Evolutionary conservation across 2,888 invertebrate genomes (phyloP).

Genomic region (Lampropteryx suffumata): DNA sequence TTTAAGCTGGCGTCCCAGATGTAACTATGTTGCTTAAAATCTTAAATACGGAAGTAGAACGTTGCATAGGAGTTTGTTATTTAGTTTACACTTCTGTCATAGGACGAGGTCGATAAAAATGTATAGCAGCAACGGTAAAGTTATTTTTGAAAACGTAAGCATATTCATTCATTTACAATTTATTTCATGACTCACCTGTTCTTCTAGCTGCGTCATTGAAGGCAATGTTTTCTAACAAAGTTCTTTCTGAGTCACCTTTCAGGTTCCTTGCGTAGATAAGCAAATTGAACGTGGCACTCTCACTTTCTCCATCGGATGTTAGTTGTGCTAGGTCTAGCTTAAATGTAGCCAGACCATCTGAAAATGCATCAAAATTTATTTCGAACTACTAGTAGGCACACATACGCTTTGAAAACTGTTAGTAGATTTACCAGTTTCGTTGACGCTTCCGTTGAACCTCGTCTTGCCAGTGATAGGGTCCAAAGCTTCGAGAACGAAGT

Average conservation of each 20-base stretch:
- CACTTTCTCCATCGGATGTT: conserved; percentile 71
- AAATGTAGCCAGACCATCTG: conserved; percentile 73
- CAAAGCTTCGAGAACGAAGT: conserved; percentile 91
- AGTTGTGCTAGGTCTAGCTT: conserved; percentile 84
- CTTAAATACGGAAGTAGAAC: conserved; percentile 7
- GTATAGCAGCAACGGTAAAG: background rate
- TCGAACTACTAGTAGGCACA: no score
- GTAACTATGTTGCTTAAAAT: conserved; percentile 16
- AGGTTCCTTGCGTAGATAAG: conserved; percentile 92
- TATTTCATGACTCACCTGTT: conserved; percentile 83
- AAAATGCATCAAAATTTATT: conserved; percentile 14
- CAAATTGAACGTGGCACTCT: conserved; percentile 86
- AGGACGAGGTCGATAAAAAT: background rate
- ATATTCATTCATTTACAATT: background rate
- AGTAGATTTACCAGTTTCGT: conserved; percentile 70
- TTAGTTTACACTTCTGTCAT: background rate
- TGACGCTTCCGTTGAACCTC: conserved; percentile 87
- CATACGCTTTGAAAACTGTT: no score
- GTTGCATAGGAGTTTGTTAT: background rate
- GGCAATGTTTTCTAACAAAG: conserved; percentile 92
- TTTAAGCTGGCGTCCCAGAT: conserved; percentile 22
- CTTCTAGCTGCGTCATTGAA: conserved; percentile 93
- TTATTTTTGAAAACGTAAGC: background rate
- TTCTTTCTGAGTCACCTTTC: conserved; percentile 92
- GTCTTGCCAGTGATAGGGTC: conserved; percentile 88